Evolutionary conservation across 2,888 invertebrate genomes (phyloP), one percentile per base, ranked within the genome.

Genomic region (Parasteatoda lunata): DNA sequence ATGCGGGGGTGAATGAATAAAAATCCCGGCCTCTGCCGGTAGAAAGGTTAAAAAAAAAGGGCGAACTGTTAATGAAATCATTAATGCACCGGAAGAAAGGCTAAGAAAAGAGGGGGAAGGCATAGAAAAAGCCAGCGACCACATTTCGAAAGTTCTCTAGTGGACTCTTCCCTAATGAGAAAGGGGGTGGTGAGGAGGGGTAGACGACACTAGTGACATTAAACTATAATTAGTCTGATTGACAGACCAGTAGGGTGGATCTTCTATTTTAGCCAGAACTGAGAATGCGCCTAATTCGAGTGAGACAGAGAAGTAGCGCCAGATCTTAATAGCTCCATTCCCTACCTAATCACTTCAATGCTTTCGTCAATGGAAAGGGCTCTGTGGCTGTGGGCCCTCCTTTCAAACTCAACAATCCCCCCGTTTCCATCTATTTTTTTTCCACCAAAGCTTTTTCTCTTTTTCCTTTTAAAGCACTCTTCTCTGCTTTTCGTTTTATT

Each of bases 181-280:
- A 87, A 82, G 82, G 66, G 81, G 78, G 77, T 77, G 73, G 77
- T 82, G 77, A 82, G 77, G 81, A 82, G 82, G 64, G 51, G 73
- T 68, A 81, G 86, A 82, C 81, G 82, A 87, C 86, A 82, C 78
- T 71, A 83, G 88, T 83, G 88, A 88, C 88, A 88, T 88, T 88
- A 88, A 88, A 88, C 83, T 88, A 88, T 88, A 88, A 88, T 88
- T 88, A 88, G 88, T 83, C 88, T 88, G 88, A 88, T 88, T 88
- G 88, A 88, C 88, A 88, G 88, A 79, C 88, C 75, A 75, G 83
- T 59, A 75, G 83, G 78, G 88, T 75, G 75, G 88, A 77, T 77
- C 79, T 78, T 79, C 83, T 79, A 78, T 78, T 88, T 88, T 88
- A 73, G 82, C 87, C 52, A 64, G 59, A 72, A 69, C 64, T 76